phyloP scores from a whole-genome alignment of 2,113 vertebrate species.

The Ivindomyrus marchei region DNA sequence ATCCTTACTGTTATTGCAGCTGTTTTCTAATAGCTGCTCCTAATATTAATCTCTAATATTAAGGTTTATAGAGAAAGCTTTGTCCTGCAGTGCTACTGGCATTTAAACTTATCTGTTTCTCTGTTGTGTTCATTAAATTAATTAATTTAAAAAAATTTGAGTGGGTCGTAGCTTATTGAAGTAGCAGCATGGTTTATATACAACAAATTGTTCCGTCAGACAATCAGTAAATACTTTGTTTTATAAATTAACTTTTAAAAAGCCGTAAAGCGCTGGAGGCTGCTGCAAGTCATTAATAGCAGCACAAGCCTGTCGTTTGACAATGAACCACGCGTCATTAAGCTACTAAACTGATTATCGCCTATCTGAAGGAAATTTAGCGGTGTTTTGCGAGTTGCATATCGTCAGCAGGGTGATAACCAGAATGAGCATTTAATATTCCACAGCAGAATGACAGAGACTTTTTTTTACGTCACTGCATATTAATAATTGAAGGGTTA shows the following conservation, averaged over 20 bases:
- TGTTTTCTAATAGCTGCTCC: background rate
- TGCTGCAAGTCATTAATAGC: background rate
- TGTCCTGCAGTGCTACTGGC: background rate
- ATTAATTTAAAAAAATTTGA: background rate
- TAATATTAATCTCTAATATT: background rate
- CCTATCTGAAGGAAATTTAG: background rate
- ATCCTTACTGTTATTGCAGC: background rate
- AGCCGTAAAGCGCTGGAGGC: background rate
- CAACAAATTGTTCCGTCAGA: background rate
- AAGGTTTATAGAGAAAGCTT: background rate
- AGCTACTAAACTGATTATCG: slow-evolving; percentile 20
- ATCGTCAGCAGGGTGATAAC: slow-evolving; percentile 2
- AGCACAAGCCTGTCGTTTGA: background rate
- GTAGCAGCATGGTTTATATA: background rate
- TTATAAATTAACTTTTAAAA: slow-evolving; percentile 14
- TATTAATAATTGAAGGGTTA: background rate
- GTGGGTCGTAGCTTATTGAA: background rate
- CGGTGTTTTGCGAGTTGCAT: background rate
- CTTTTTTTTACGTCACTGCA: background rate
- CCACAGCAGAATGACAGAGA: background rate
- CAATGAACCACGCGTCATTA: slow-evolving; percentile 14
- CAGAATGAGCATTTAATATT: background rate
- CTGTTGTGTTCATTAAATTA: background rate
- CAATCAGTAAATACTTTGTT: slow-evolving; percentile 12
- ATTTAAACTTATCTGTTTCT: background rate